Base-by-base conservation (phyloP, 2,113 vertebrate species). In the Tenebrosternarchus preto region DNA sequence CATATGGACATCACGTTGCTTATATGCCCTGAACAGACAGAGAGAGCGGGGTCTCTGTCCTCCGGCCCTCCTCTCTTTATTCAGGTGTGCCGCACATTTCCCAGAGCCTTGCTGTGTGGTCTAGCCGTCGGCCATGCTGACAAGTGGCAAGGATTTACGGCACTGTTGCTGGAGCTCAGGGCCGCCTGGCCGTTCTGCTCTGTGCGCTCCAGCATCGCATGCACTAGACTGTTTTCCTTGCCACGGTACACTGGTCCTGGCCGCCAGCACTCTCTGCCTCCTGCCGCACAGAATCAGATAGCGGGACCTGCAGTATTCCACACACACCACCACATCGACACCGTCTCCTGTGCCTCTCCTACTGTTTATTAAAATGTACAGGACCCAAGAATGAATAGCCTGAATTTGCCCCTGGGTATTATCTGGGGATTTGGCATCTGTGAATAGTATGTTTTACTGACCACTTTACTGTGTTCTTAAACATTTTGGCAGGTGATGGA, bases 401-500 rank as follows among this genome's bases (percentile, higher is more conserved):
- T 50, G 43, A 50, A 50, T 50, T 50, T 50, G 43, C 43, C 43
- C 43, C 2, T 15, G 43, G 43, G 43, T 15, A 50, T 50, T 50
- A 50, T 50, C 43, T 50, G 43, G 43, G 39, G 39, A 43, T 43
- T 43, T 8, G 39, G 7, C 9, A 12, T 50, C 43, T 50, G 8
- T 50, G 29, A 19, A 50, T 78, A 4, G 25, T 46, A n/a, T 31
- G 4, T 17, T 70, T 74, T 36, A 64, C 2, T 39, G 29, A 20
- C 27, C 56, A 24, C 17, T 9, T 78, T 20, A 11, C 6, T 69
- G 1, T 31, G 0, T 78, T 22, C 63, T 24, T 8, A 3, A 29
- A 5, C 56, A 43, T 25, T 50, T 5, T 82, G 91, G 22, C 85
- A 95, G 93, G 80, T 87, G 88, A 93, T 85, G 91, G 91, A 3